phyloP scores from a whole-genome alignment of 2,113 vertebrate species.

The Dolichotis patagonum region DNA sequence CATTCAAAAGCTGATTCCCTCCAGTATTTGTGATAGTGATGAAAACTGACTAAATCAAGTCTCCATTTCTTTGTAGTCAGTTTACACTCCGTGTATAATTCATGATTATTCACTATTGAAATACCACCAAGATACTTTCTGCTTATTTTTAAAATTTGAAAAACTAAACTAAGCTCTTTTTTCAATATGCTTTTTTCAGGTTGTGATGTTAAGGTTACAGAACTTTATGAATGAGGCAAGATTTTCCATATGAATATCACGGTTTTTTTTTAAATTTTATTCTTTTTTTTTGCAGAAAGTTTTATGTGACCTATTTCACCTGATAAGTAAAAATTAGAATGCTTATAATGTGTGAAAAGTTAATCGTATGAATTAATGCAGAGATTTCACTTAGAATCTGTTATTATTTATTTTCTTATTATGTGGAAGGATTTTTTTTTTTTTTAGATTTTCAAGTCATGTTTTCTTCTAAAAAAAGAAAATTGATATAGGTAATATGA shows the following conservation, averaged over 20 bases:
- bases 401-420: not conserved
- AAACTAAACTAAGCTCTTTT: not conserved
- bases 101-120: not conserved
- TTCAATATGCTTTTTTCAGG: not conserved
- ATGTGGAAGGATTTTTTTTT: not conserved
- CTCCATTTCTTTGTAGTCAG: not conserved
- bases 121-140: not conserved
- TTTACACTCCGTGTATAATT: not conserved
- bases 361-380: not conserved
- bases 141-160: not conserved
- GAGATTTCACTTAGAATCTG: not conserved
- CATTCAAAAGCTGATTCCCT: not conserved
- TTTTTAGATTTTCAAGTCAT: not conserved
- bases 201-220: not conserved
- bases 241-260: not conserved
- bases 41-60: not conserved
- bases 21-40: not conserved
- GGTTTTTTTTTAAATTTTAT: not conserved
- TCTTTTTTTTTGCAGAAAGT: not conserved
- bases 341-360: not conserved
- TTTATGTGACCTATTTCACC: not conserved
- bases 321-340: constrained; percentile 7
- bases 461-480: not conserved
- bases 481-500: not conserved
- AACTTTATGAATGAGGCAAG: not conserved